Evolutionary conservation across 2,888 invertebrate genomes (phyloP).

Genomic region (Mellilla xanthometata): DNA sequence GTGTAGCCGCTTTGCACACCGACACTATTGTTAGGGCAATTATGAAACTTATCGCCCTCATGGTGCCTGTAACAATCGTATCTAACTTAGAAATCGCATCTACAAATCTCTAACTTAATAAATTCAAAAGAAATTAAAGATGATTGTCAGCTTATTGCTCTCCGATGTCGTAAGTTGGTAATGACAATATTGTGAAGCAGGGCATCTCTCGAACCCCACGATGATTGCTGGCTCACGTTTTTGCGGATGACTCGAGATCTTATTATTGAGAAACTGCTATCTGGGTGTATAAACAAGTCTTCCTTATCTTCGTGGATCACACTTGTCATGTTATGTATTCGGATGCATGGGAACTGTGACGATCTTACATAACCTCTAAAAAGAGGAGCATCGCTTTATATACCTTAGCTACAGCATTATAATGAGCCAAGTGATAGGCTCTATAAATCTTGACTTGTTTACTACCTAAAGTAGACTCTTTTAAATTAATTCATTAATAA

Average conservation of each 20-base stretch:
- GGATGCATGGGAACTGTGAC: slow-evolving; percentile 72
- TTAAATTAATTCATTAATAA: no score
- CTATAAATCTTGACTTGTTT: no score
- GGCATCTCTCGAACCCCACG: slow-evolving; percentile 56
- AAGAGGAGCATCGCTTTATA: slow-evolving; percentile 22
- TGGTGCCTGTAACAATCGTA: slow-evolving; percentile 46
- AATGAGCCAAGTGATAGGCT: neutral
- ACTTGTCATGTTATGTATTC: slow-evolving; percentile 73
- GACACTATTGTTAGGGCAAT: slow-evolving; percentile 52
- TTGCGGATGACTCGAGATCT: slow-evolving; percentile 66
- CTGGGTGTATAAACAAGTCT: slow-evolving; percentile 54
- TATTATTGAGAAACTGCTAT: slow-evolving; percentile 70
- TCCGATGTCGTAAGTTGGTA: slow-evolving; percentile 62
- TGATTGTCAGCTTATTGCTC: slow-evolving; percentile 28
- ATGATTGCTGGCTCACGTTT: slow-evolving; percentile 73
- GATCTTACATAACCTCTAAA: slow-evolving; percentile 55
- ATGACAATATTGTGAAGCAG: slow-evolving; percentile 67
- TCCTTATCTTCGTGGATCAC: slow-evolving; percentile 67
- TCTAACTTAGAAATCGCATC: slow-evolving; percentile 15
- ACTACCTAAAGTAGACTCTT: no score
- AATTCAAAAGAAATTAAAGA: slow-evolving; percentile 17
- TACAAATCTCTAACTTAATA: slow-evolving; percentile 4
- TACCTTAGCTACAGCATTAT: neutral
- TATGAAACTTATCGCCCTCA: slow-evolving; percentile 52
- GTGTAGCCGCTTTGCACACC: slow-evolving; percentile 66